Percentiles rank a stretch among this genome's conserved stretches.
Conservation (phyloP, 2,113 vertebrate genomes). For the Aplodontia rufa region DNA sequence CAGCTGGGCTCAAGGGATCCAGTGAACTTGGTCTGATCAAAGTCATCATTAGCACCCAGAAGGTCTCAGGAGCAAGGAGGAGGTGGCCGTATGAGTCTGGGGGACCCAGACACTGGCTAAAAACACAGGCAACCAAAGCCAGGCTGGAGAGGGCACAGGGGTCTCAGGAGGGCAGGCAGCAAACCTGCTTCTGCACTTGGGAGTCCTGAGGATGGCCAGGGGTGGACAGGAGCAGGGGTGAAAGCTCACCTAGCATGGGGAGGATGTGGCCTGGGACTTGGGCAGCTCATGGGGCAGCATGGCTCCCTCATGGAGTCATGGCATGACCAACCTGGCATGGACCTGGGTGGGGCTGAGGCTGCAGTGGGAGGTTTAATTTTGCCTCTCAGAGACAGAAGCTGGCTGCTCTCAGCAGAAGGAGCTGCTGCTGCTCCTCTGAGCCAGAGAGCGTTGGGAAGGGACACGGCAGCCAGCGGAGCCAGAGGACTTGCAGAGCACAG, state of each 20-base stretch:
- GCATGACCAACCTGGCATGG: not conserved
- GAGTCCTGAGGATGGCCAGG: not conserved
- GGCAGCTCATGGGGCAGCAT: not conserved
- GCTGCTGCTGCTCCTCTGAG: not conserved
- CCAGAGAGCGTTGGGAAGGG: not conserved
- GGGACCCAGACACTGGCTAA: not conserved
- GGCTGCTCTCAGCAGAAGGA: not conserved
- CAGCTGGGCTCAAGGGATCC: not conserved
- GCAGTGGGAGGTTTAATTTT: not conserved
- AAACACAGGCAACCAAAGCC: not conserved
- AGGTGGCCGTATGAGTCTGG: not conserved
- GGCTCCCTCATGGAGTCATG: too few relatives aligned
- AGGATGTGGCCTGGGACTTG: not conserved
- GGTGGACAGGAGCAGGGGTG: not conserved
- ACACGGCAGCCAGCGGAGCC: fast-evolving
- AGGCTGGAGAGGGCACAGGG: not conserved
- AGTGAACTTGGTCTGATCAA: not conserved
- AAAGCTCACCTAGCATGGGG: not conserved
- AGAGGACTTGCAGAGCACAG: not conserved
- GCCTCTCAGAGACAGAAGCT: not conserved
- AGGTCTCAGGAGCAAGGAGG: not conserved
- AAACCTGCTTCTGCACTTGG: not conserved
- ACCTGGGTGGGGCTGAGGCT: not conserved
- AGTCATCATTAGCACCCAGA: not conserved
- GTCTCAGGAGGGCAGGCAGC: not conserved